A percentile compares a stretch with the other conserved stretches of the same genome.
phyloP scores from a whole-genome alignment of 2,113 vertebrate species.

The Okapia johnstoni region DNA sequence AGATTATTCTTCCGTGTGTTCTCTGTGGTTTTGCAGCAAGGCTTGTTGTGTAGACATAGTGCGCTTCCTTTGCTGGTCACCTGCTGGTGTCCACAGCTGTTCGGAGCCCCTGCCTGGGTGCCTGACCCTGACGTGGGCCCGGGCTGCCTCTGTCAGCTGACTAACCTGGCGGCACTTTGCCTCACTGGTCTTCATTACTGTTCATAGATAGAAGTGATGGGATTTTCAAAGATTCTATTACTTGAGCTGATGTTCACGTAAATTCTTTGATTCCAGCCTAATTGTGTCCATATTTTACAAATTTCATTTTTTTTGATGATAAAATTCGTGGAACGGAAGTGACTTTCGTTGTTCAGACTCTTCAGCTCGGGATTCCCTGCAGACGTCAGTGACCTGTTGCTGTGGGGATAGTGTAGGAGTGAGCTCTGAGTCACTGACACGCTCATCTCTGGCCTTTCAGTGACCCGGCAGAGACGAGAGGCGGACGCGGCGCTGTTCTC shows the following conservation, averaged over 20 bases:
- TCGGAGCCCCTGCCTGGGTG: background rate
- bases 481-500: slow-evolving; percentile 94
- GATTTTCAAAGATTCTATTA: background rate
- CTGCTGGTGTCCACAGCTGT: background rate
- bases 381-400: background rate
- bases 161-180: fast-evolving
- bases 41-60: background rate
- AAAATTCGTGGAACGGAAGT: background rate
- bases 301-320: background rate
- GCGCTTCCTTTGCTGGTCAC: fast-evolving
- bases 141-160: too few species aligned
- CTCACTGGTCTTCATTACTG: background rate
- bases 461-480: slow-evolving; percentile 93
- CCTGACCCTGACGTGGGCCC: too few species aligned
- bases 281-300: background rate
- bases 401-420: background rate
- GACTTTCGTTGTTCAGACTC: background rate
- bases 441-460: slow-evolving; percentile 74
- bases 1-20: background rate
- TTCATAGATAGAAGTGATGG: background rate
- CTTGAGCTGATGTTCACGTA: background rate
- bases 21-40: background rate
- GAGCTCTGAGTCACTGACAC: background rate
- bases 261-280: background rate
- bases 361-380: background rate